Conservation (phyloP, 2,113 vertebrate genomes). For the Quiscalus mexicanus region DNA sequence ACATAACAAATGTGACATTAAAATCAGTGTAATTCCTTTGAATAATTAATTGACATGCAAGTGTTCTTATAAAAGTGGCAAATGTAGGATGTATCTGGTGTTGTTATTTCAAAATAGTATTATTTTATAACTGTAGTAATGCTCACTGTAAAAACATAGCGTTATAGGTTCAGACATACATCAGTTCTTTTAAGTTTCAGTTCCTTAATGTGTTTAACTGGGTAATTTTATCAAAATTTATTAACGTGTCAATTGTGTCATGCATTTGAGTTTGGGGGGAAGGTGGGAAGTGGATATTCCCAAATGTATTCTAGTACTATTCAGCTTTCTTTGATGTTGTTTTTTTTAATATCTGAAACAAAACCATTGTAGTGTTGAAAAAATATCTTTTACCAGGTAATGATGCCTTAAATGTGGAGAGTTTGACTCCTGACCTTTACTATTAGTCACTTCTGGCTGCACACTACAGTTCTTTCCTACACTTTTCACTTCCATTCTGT, state of each 20-base stretch:
- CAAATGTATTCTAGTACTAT: background rate
- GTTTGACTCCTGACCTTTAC: background rate
- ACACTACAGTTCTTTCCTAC: background rate
- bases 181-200: background rate
- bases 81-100: background rate
- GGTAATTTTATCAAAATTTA: background rate
- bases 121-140: background rate
- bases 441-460: background rate
- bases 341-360: background rate
- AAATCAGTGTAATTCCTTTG: background rate
- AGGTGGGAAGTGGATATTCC: background rate
- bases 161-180: rapidly evolving
- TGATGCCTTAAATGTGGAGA: background rate
- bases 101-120: background rate
- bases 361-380: background rate
- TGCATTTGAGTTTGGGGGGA: background rate
- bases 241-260: background rate
- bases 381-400: background rate
- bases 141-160: background rate
- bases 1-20: background rate
- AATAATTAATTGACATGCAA: background rate
- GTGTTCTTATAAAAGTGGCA: background rate
- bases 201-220: background rate
- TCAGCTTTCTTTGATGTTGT: background rate
- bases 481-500: background rate